Percentiles rank a stretch among this genome's conserved stretches.
Evolutionary conservation across 1,140 invertebrate species (phyloP).

Genomic region (Drosophila nigrodunni): DNA sequence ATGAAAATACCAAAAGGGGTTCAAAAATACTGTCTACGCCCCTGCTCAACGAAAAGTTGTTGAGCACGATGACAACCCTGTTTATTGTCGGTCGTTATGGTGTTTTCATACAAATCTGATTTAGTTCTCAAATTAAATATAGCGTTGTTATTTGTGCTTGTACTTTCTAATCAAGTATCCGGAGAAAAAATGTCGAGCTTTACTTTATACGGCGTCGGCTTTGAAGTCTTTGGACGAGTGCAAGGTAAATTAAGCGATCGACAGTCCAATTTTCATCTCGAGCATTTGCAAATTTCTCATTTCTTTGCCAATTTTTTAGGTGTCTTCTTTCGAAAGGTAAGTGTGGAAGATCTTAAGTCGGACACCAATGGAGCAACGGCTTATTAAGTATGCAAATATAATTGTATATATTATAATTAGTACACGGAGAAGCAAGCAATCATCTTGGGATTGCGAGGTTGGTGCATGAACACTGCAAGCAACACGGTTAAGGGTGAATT

Average conservation of each 20-base stretch:
- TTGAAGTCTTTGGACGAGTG: conserved; percentile 87
- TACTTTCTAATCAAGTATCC: neutral
- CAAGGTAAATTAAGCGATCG: conserved; percentile 84
- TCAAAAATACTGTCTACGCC: neutral
- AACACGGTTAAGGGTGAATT: conserved; percentile 88
- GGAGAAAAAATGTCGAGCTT: conserved; percentile 6
- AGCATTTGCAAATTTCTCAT: conserved; percentile 8
- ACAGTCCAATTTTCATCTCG: neutral
- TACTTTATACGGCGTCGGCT: conserved; percentile 75
- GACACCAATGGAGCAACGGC: neutral
- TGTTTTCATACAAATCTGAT: conserved; percentile 40
- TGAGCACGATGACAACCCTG: conserved; percentile 30
- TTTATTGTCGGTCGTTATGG: conserved; percentile 42
- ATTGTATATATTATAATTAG: conserved; percentile 78
- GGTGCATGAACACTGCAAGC: conserved; percentile 89
- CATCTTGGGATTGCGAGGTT: conserved; percentile 87
- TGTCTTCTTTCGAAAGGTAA: conserved; percentile 78
- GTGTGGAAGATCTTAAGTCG: neutral
- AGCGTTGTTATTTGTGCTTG: conserved; percentile 17
- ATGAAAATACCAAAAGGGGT: neutral
- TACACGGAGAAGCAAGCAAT: conserved; percentile 87
- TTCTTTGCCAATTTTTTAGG: conserved; percentile 46
- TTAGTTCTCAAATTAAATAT: conserved; percentile 33
- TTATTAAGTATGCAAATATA: neutral
- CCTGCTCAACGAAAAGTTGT: neutral